phyloP scores from a whole-genome alignment of 2,113 vertebrate genomes.

The Casuarius casuarius region DNA sequence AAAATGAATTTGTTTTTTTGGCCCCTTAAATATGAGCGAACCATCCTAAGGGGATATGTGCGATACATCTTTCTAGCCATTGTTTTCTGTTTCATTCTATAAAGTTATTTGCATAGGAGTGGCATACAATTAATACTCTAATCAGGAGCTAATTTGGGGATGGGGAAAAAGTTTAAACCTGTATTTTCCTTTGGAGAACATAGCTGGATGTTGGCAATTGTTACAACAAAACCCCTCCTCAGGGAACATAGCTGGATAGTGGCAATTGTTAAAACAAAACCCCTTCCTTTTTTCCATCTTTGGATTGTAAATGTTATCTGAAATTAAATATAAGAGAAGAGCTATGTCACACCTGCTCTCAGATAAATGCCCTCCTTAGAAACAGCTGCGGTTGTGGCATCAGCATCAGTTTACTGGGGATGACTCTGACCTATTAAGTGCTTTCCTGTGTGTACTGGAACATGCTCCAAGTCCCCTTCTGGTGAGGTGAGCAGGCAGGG shows the following conservation, averaged over 20 bases:
- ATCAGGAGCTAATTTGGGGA: not conserved
- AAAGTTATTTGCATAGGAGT: not conserved
- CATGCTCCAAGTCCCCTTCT: not conserved
- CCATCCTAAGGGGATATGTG: not conserved
- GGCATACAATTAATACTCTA: not conserved
- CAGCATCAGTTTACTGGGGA: not conserved
- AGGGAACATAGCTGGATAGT: not conserved
- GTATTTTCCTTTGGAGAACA: not conserved
- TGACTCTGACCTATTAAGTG: not conserved
- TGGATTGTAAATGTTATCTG: not conserved
- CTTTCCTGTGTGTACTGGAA: not conserved
- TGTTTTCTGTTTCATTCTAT: not conserved
- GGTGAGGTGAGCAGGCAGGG: not conserved
- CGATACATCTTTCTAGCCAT: not conserved
- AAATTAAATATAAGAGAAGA: not conserved
- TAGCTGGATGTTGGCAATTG: not conserved
- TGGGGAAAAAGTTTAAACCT: not conserved
- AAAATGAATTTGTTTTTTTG: not conserved
- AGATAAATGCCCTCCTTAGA: not conserved
- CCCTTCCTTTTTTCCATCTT: not conserved
- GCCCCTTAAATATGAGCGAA: not conserved
- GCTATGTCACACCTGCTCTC: not conserved
- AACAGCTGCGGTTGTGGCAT: not conserved
- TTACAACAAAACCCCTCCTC: fast-evolving
- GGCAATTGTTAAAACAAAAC: not conserved